Percentiles rank a stretch among this genome's conserved stretches.
These are phyloP conservation scores for Odontophorus gujanensis DNA, from an alignment of 2,113 vertebrate species.

Conservation along the genomic window DNA sequence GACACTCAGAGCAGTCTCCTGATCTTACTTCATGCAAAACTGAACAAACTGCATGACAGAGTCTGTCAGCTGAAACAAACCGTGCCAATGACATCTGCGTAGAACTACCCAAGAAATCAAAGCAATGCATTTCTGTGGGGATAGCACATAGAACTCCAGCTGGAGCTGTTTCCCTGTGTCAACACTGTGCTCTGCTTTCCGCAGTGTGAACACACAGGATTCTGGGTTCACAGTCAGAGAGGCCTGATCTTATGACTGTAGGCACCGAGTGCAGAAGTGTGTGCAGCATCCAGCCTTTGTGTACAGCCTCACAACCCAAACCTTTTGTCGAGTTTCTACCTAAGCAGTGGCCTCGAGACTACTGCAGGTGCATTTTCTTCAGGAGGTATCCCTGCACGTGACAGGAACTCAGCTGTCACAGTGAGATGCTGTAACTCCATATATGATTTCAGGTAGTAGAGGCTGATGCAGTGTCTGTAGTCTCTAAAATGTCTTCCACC, in stretches of 20 bases:
- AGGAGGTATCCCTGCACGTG: background rate
- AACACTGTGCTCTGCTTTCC: background rate
- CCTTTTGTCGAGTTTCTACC: background rate
- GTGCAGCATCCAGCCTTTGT: background rate
- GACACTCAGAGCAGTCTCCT: background rate
- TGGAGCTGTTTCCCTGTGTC: background rate
- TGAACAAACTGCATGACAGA: background rate
- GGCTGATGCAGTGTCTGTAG: background rate
- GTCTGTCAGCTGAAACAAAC: background rate
- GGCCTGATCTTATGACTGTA: accelerated
- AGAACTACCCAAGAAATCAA: slow-evolving; percentile 1
- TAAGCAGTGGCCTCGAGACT: background rate
- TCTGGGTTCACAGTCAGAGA: background rate
- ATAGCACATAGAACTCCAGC: background rate
- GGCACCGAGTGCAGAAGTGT: background rate
- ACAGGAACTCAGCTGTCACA: background rate
- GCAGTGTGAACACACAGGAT: background rate
- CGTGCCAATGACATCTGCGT: background rate
- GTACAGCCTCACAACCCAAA: background rate
- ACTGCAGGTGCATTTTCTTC: background rate
- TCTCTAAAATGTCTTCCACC: background rate
- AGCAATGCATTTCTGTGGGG: background rate
- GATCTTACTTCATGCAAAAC: background rate
- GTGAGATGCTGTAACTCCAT: background rate
- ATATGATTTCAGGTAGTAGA: background rate